These are phyloP conservation scores for Heliconius cydno DNA, from an alignment of 2,888 invertebrate species.

Conservation along the genomic window DNA sequence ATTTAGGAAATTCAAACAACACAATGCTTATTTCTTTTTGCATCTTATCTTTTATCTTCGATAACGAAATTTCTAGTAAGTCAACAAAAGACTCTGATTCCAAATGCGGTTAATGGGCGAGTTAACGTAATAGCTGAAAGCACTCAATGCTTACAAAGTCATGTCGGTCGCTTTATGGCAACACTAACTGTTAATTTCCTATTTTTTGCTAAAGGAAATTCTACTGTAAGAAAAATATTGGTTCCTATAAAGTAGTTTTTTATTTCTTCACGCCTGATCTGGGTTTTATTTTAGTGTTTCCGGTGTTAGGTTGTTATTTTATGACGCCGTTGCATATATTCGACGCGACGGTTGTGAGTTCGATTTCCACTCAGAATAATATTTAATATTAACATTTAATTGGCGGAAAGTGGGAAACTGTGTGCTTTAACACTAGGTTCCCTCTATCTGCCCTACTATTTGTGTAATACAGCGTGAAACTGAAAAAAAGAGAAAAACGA, in stretches of 20 bases:
- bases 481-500: too few relatives aligned
- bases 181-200: conserved; percentile 81
- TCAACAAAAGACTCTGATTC: conserved; percentile 70
- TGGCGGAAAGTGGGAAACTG: too few relatives aligned
- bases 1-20: conserved; percentile 2
- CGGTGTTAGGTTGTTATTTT: conserved; percentile 11
- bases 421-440: too few relatives aligned
- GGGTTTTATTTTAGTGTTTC: conserved; percentile 57
- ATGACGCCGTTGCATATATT: neutral
- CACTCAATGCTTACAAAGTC: conserved; percentile 82
- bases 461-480: too few relatives aligned
- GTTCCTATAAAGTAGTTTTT: conserved; percentile 60
- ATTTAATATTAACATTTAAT: too few relatives aligned
- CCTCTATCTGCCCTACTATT: too few relatives aligned
- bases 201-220: conserved; percentile 74
- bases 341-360: too few relatives aligned
- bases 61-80: conserved; percentile 64
- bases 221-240: conserved; percentile 73
- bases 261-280: conserved; percentile 52
- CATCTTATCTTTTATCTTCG: conserved; percentile 47
- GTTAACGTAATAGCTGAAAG: conserved; percentile 82
- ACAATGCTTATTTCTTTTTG: conserved; percentile 26
- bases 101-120: conserved; percentile 75
- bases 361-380: too few relatives aligned
- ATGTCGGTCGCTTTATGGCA: conserved; percentile 74